Evolutionary conservation across 2,888 invertebrate genomes (phyloP).

Genomic region (Timema podura): DNA sequence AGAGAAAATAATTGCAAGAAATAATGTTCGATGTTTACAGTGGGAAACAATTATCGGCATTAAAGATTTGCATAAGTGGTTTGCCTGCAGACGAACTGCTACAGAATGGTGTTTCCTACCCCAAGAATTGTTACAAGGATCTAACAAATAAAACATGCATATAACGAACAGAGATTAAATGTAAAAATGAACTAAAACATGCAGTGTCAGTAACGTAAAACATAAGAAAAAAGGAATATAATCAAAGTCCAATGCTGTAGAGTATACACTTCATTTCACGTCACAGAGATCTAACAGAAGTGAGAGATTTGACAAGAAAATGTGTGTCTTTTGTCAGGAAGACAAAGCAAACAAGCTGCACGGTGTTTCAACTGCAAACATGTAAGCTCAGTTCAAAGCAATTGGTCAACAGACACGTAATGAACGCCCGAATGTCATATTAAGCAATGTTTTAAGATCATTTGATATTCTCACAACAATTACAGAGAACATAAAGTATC

Average conservation of each 20-base stretch:
- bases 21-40: neutral
- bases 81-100: neutral
- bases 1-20: neutral
- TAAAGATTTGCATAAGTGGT: conserved; percentile 4
- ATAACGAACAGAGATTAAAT: neutral
- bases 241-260: neutral
- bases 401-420: neutral
- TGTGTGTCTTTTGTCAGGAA: conserved; percentile 4
- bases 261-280: neutral
- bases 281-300: neutral
- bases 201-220: neutral
- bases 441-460: conserved; percentile 7
- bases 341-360: neutral
- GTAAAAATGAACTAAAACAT: neutral
- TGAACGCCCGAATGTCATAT: neutral
- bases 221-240: neutral
- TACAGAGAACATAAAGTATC: neutral
- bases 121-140: conserved; percentile 1
- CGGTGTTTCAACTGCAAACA: neutral
- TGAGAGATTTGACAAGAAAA: conserved; percentile 8
- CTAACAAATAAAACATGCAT: neutral
- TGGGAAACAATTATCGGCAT: neutral
- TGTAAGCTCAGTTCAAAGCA: neutral
- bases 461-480: neutral
- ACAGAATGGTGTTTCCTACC: neutral